Conservation (phyloP, 2,888 invertebrate genomes). For the Auanema sp. region DNA sequence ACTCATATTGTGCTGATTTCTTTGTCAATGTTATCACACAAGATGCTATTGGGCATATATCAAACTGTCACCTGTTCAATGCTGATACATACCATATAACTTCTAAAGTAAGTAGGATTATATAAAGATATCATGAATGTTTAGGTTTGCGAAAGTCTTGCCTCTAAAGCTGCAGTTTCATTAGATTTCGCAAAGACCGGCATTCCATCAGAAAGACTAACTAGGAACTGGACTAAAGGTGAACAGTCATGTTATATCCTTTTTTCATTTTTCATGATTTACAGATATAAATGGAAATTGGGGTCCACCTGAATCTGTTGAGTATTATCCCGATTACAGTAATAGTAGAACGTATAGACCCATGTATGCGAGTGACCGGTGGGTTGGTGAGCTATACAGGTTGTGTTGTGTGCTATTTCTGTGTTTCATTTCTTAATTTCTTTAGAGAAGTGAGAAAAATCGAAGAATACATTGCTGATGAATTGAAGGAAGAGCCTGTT, state of each 20-base stretch:
- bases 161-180: conserved; percentile 54
- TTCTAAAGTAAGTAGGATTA: conserved; percentile 30
- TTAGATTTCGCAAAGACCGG: conserved; percentile 57
- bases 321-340: conserved; percentile 20
- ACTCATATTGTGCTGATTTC: conserved; percentile 54
- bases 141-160: conserved; percentile 33
- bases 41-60: conserved; percentile 62
- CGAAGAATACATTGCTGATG: too few species aligned
- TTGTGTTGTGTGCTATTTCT: too few species aligned
- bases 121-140: not conserved
- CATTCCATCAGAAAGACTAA: conserved; percentile 22
- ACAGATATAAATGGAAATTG: conserved; percentile 4
- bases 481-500: too few species aligned
- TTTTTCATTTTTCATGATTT: not conserved
- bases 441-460: too few species aligned
- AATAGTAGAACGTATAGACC: conserved; percentile 13
- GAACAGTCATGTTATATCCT: not conserved
- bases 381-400: conserved; percentile 51
- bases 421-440: too few species aligned
- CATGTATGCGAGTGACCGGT: conserved; percentile 40
- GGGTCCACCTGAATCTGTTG: conserved; percentile 20
- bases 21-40: conserved; percentile 63
- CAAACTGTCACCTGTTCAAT: conserved; percentile 62
- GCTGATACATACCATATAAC: conserved; percentile 62
- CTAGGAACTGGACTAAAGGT: conserved; percentile 20